Conservation (phyloP, 2,888 invertebrate species). For the Pseudoips prasinana region DNA sequence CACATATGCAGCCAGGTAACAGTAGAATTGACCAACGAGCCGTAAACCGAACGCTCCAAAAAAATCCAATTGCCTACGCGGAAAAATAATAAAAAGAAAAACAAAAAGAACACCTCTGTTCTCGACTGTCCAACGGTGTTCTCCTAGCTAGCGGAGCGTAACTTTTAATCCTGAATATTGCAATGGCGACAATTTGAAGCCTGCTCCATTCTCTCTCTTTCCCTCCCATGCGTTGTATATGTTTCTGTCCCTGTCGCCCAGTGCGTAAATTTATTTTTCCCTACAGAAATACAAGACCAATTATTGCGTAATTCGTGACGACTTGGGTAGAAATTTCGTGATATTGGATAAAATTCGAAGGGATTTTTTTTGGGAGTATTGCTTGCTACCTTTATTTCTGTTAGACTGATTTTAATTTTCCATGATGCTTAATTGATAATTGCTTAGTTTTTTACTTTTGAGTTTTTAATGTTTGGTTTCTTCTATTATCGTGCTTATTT, state of each 20-base stretch:
- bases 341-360: conserved; percentile 10
- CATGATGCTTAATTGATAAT: too few relatives aligned
- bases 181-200: conserved; percentile 69
- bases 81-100: conserved; percentile 33
- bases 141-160: conserved; percentile 70
- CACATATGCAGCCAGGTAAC: conserved; percentile 19
- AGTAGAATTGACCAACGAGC: conserved; percentile 32
- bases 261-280: conserved; percentile 38
- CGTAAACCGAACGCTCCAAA: conserved; percentile 28
- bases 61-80: conserved; percentile 36
- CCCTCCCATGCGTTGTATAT: conserved; percentile 14
- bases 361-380: conserved; percentile 11
- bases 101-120: conserved; percentile 38
- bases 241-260: conserved; percentile 21
- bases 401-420: conserved; percentile 1
- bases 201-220: conserved; percentile 37
- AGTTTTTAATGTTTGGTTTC: too few relatives aligned
- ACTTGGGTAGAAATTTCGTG: conserved; percentile 17
- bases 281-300: conserved; percentile 30
- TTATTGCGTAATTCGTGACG: conserved; percentile 33
- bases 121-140: conserved; percentile 49
- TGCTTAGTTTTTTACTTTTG: too few relatives aligned
- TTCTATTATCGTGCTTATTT: too few relatives aligned
- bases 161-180: conserved; percentile 80
- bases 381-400: conserved; percentile 8